These are phyloP conservation scores for Columbina picui DNA, from an alignment of 2,113 vertebrate genomes.

Conservation along the genomic window DNA sequence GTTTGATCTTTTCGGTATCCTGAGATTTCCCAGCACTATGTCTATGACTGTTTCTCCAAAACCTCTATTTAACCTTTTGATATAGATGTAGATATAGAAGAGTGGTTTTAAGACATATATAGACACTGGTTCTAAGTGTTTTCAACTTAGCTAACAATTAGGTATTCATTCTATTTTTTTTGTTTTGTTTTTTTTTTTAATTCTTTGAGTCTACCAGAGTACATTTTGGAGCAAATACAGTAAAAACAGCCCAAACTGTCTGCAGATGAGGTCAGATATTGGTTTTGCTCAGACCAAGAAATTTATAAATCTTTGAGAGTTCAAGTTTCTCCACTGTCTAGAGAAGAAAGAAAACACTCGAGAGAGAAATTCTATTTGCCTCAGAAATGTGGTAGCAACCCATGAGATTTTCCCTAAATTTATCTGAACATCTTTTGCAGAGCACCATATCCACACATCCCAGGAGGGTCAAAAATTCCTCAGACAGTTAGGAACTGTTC, in stretches of 20 bases:
- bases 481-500: neutral
- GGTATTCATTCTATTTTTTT: neutral
- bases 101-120: neutral
- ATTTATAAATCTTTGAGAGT: neutral
- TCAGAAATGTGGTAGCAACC: neutral
- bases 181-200: no score
- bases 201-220: neutral
- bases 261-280: neutral
- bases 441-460: neutral
- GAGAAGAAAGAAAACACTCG: neutral
- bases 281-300: neutral
- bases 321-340: neutral
- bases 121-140: neutral
- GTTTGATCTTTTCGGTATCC: neutral
- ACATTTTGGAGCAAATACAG: neutral
- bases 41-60: neutral
- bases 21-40: neutral
- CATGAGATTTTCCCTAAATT: neutral
- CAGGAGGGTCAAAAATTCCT: neutral
- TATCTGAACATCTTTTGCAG: neutral
- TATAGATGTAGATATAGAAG: neutral
- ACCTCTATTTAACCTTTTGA: neutral
- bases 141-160: neutral
- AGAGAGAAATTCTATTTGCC: neutral
- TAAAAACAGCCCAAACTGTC: neutral